Evolutionary conservation across 1,140 invertebrate species (phyloP).

Genomic region (Eriocheir sinensis): DNA sequence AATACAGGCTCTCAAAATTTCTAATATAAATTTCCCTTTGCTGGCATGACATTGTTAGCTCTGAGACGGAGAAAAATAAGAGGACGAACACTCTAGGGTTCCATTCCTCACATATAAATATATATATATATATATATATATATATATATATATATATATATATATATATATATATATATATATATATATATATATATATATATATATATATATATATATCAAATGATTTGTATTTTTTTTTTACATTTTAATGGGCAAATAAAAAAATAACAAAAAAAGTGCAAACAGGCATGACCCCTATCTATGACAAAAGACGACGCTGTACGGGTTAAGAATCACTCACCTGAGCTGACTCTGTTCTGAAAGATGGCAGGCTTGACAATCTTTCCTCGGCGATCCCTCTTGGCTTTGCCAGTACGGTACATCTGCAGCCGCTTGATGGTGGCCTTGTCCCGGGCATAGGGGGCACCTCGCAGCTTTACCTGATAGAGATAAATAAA

Average conservation of each 20-base stretch:
- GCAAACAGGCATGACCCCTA: background rate
- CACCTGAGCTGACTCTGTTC: constrained; percentile 91
- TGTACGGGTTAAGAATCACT: background rate
- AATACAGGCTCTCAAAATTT: no score
- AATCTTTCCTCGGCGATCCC: constrained; percentile 95
- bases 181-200: no score
- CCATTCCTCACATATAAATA: background rate
- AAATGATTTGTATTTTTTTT: no score
- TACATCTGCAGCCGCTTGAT: constrained; percentile 99
- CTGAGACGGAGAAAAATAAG: no score
- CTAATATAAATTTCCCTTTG: no score
- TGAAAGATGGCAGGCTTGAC: constrained; percentile 97
- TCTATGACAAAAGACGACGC: no score
- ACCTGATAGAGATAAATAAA: constrained; percentile 39
- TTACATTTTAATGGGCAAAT: no score
- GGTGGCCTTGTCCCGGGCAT: constrained; percentile 93
- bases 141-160: no score
- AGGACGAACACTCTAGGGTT: no score
- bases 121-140: background rate
- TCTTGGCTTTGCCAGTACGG: constrained; percentile 96
- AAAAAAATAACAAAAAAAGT: background rate
- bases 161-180: no score
- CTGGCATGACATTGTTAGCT: no score
- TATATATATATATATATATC: no score
- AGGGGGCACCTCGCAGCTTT: constrained; percentile 91